Evolutionary conservation across 2,113 vertebrate species (phyloP), one percentile per base, ranked within the genome.

Genomic region (Centropristis striata): DNA sequence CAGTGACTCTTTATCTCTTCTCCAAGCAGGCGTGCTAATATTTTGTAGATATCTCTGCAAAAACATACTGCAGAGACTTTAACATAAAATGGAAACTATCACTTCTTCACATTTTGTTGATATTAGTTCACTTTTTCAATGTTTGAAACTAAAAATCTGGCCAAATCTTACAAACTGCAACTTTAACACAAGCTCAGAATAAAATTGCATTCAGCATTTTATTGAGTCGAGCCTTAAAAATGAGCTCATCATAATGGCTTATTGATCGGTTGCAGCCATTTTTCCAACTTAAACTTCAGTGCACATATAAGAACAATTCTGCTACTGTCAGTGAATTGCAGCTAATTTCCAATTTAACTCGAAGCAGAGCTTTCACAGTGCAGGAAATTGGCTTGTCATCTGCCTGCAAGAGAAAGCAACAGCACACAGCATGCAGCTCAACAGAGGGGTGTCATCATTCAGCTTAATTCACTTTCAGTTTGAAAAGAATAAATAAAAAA

Each of bases 351-450:
- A 58, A 42, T 71, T 74, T 32, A 37, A 21, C 50, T 36, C 18
- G 0, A 16, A 71, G 65, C 27, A 27, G 67, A 32, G 51, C 46
- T 71, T 66, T 68, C 14, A 16, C 18, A 55, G n/a, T 1, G 53
- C 37, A 53, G 68, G 67, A 80, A 74, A 86, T 51, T 69, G 59
- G 18, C 41, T 42, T 42, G 46, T 66, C 46, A 15, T 21, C 20
- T 14, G 50, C 50, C 64, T 28, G 61, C 49, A n/a, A 47, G 16
- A 27, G 16, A 28, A 8, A 36, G 54, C 39, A 11, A 20, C 10
- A n/a, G 41, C 54, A 50, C 4, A 70, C 23, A 47, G 36, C 21
- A 53, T 5, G 4, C 50, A 53, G 32, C 71, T 51, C 39, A 37
- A 46, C 37, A 28, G 49, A 41, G 20, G 32, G 20, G 36, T 4